A percentile compares a stretch with the other conserved stretches of the same genome.
Conservation (phyloP, 2,888 invertebrate genomes). For the Maniola hyperantus region DNA sequence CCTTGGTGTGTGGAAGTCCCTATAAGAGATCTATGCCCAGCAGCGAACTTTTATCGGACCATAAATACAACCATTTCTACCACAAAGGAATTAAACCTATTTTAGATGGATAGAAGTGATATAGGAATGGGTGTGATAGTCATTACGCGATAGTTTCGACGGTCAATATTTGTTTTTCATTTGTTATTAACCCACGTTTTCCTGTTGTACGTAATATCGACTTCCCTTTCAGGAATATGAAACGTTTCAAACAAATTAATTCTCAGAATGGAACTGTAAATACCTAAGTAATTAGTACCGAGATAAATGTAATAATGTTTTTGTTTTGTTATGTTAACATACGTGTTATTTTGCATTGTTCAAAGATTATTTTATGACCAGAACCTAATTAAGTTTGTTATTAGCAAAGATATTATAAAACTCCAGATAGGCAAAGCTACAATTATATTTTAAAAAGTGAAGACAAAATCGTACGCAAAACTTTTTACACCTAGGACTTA, state of each 20-base stretch:
- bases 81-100: no score
- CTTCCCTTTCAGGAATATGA: conserved; percentile 25
- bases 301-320: conserved; percentile 5
- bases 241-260: conserved; percentile 25
- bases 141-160: conserved; percentile 28
- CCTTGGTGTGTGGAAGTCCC: no score
- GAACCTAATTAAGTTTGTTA: not conserved
- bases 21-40: no score
- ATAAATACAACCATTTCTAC: no score
- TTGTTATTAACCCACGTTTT: conserved; percentile 33
- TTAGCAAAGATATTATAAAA: no score
- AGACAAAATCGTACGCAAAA: no score
- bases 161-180: conserved; percentile 32
- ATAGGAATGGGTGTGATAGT: conserved; percentile 21
- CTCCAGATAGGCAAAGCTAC: no score
- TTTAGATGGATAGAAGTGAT: no score
- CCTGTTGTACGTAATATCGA: conserved; percentile 23
- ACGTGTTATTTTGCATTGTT: not conserved
- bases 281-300: conserved; percentile 16
- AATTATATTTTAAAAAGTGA: no score
- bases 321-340: conserved; percentile 1
- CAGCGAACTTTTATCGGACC: no score
- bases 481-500: no score
- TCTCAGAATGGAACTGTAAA: conserved; percentile 22
- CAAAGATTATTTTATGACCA: not conserved